A percentile compares a stretch with the other conserved stretches of the same genome.
phyloP scores from a whole-genome alignment of 2,888 invertebrate genomes.

The Nomada hirtipes region DNA sequence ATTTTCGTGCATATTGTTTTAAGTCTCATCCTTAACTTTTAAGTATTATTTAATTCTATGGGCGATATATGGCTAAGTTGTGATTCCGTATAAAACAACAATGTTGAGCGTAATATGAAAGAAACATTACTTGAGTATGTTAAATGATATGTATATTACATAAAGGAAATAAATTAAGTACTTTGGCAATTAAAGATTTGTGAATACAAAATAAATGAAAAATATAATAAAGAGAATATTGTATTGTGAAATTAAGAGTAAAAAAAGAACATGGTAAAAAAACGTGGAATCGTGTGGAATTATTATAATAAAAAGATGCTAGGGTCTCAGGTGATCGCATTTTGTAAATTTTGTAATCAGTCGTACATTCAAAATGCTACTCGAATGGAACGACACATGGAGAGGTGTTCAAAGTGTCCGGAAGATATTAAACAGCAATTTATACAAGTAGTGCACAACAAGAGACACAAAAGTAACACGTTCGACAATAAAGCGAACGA shows the following conservation, averaged over 20 bases:
- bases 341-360: slow-evolving; percentile 79
- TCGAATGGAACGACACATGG: slow-evolving; percentile 79
- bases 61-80: slow-evolving; percentile 4
- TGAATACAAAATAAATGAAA: neutral
- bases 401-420: slow-evolving; percentile 77
- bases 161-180: neutral
- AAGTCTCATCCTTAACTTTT: neutral
- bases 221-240: neutral
- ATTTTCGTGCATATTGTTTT: neutral
- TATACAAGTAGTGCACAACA: slow-evolving; percentile 73
- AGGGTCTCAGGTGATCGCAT: slow-evolving; percentile 78
- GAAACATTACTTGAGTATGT: neutral
- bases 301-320: slow-evolving; percentile 79
- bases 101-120: neutral
- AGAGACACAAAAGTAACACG: slow-evolving; percentile 72
- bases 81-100: slow-evolving; percentile 28
- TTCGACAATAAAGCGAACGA: slow-evolving; percentile 67
- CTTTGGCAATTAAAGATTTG: neutral
- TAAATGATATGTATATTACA: neutral
- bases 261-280: slow-evolving; percentile 76
- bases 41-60: neutral
- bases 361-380: slow-evolving; percentile 80
- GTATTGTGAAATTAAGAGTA: neutral
- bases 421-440: slow-evolving; percentile 76
- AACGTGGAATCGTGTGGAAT: slow-evolving; percentile 79